Conservation (phyloP, 1,140 invertebrate genomes). For the Aporrectodea caliginosa region DNA sequence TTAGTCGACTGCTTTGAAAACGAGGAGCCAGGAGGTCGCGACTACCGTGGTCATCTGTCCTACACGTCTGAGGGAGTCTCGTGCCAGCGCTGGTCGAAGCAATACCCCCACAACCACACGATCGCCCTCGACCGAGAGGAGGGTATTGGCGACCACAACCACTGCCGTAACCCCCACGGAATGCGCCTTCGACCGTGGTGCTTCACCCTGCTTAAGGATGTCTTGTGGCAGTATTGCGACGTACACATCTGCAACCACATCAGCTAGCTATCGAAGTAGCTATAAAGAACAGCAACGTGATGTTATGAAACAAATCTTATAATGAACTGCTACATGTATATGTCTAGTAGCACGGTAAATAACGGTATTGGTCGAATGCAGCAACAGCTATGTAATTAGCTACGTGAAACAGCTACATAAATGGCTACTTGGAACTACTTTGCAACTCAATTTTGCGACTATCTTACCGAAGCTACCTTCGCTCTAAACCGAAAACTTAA, state of each 20-base stretch:
- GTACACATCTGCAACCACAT: constrained; percentile 68
- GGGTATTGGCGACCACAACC: constrained; percentile 62
- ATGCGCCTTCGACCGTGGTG: constrained; percentile 91
- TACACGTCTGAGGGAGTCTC: constrained; percentile 43
- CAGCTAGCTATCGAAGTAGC: too few relatives aligned
- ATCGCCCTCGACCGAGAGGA: not conserved
- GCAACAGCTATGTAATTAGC: too few relatives aligned
- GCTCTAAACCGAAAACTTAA: too few relatives aligned
- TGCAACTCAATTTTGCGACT: too few relatives aligned
- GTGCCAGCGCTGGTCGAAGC: constrained; percentile 47
- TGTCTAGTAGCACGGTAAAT: too few relatives aligned
- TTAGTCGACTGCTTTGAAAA: not conserved
- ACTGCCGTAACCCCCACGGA: constrained; percentile 91
- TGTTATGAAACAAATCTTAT: too few relatives aligned
- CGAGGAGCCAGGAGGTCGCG: constrained; percentile 35
- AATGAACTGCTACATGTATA: too few relatives aligned
- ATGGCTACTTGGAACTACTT: too few relatives aligned
- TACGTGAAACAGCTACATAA: too few relatives aligned
- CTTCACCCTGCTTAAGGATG: constrained; percentile 72
- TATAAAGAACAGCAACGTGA: too few relatives aligned
- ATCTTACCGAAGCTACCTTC: too few relatives aligned
- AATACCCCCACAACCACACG: constrained; percentile 46
- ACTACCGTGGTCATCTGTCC: constrained; percentile 44
- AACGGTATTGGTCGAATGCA: too few relatives aligned
- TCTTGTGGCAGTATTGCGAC: constrained; percentile 88